phyloP scores from a whole-genome alignment of 2,797 vertebrate genomes.

The Corythornis leucogaster region DNA sequence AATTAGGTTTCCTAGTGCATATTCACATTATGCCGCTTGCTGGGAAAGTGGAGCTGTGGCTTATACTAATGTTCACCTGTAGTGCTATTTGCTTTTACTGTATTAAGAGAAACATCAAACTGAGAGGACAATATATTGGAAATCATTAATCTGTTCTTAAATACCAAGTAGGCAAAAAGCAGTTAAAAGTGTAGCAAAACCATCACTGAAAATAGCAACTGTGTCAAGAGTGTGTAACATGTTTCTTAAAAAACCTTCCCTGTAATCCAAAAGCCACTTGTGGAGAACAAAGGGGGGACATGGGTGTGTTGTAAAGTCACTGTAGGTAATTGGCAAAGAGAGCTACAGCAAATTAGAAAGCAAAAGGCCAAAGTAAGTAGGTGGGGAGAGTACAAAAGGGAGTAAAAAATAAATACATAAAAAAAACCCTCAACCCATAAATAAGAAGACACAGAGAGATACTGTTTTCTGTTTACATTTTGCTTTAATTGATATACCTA shows the following conservation, averaged over 20 bases:
- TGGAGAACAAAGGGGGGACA: background rate
- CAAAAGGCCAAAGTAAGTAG: constrained; percentile 46
- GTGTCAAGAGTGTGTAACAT: background rate
- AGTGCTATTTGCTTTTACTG: constrained; percentile 19
- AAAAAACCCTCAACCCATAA: background rate
- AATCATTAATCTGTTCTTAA: background rate
- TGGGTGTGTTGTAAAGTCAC: background rate
- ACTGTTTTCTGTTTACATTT: constrained; percentile 30
- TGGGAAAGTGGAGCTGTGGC: constrained; percentile 20
- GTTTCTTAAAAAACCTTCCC: background rate
- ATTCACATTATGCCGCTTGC: constrained; percentile 20
- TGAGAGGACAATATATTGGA: background rate
- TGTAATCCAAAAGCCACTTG: constrained; percentile 15
- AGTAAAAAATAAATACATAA: background rate
- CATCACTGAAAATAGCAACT: constrained; percentile 21
- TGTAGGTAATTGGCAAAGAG: constrained; percentile 44
- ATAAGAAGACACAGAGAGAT: background rate
- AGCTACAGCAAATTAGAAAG: constrained; percentile 27
- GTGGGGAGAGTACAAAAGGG: background rate
- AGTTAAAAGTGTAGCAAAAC: background rate
- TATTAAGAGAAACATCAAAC: constrained; percentile 12
- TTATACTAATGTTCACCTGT: constrained; percentile 40
- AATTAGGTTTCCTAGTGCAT: constrained; percentile 6
- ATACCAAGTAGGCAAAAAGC: background rate
- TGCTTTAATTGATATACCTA: constrained; percentile 71